phyloP scores from a whole-genome alignment of 2,888 invertebrate genomes.

The Calephelis perditalis region DNA sequence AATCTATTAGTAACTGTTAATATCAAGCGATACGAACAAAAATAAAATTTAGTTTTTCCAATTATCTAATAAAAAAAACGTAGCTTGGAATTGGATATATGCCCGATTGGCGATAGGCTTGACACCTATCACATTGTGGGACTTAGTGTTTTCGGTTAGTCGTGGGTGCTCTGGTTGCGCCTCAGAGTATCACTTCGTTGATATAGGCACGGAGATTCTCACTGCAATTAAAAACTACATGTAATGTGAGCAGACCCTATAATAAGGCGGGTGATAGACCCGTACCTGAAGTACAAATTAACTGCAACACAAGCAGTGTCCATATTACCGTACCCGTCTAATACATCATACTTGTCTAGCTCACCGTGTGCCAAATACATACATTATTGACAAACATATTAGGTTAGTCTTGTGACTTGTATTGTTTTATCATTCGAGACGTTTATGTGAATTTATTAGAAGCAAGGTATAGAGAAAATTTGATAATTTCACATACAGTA shows the following conservation, averaged over 20 bases:
- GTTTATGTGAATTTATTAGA: no score
- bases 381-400: slow-evolving; percentile 38
- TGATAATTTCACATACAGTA: not conserved
- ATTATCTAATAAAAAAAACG: no score
- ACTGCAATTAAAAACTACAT: not conserved
- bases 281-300: slow-evolving; percentile 26
- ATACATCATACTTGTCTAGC: slow-evolving; percentile 36
- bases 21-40: no score
- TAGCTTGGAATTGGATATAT: no score
- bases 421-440: slow-evolving; percentile 4
- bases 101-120: no score
- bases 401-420: slow-evolving; percentile 9
- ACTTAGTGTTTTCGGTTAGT: no score
- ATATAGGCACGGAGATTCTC: no score
- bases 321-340: slow-evolving; percentile 34
- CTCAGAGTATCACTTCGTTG: no score
- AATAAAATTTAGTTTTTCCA: no score
- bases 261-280: slow-evolving; percentile 27
- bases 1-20: no score
- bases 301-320: slow-evolving; percentile 23
- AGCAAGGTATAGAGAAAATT: not conserved
- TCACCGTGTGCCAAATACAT: slow-evolving; percentile 54
- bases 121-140: no score
- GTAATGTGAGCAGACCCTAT: slow-evolving; percentile 15
- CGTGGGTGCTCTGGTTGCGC: no score